Conservation (phyloP, 2,888 invertebrate species). For the Netelia fuscicornis region DNA sequence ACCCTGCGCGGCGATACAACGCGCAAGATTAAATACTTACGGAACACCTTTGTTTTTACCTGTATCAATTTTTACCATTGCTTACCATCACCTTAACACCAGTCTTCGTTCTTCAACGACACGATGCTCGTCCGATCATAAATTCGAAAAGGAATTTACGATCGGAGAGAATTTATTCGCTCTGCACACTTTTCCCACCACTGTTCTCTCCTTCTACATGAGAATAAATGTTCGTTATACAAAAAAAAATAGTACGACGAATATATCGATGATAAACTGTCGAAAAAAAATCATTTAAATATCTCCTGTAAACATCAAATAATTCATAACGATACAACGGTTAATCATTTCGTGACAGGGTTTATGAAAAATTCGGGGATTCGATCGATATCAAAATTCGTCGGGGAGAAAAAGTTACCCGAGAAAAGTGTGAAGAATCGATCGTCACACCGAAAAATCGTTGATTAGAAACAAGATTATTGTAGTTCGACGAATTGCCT, state of each 20-base stretch:
- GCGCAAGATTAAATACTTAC: constrained; percentile 86
- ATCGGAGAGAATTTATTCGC: constrained; percentile 17
- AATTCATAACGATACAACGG: background rate
- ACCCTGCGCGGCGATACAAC: constrained; percentile 87
- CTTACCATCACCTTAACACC: constrained; percentile 63
- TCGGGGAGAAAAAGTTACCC: constrained; percentile 40
- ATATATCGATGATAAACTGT: background rate
- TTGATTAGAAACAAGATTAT: background rate
- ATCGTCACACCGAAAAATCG: constrained; percentile 10
- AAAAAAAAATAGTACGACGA: background rate
- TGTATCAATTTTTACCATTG: constrained; percentile 37
- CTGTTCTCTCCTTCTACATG: constrained; percentile 27
- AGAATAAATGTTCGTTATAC: constrained; percentile 34
- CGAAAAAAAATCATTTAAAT: constrained; percentile 38
- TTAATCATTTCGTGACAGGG: background rate
- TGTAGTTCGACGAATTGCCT: background rate
- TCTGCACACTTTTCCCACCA: background rate
- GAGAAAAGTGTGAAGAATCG: constrained; percentile 34
- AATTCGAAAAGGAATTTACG: constrained; percentile 60
- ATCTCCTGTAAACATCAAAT: constrained; percentile 26
- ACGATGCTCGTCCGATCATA: constrained; percentile 26
- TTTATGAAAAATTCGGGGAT: constrained; percentile 20
- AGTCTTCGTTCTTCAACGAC: constrained; percentile 47
- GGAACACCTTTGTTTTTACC: constrained; percentile 41
- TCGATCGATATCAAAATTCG: constrained; percentile 27